Evolutionary conservation across 2,797 vertebrate genomes (phyloP), one percentile per base, ranked within the genome.

Genomic region (Cyclopterus lumpus): DNA sequence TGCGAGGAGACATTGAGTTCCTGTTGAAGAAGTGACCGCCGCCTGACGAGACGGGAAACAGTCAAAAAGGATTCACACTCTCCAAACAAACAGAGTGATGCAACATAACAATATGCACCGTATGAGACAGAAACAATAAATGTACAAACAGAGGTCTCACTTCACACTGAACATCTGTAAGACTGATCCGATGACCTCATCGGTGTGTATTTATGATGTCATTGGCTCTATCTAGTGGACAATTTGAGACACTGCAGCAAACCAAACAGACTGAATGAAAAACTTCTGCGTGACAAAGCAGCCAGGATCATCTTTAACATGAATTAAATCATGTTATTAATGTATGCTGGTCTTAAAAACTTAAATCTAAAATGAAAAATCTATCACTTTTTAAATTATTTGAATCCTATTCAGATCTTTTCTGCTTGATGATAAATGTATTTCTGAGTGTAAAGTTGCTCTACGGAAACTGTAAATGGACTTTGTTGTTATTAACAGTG

Each of bases 11-110:
- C 84, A 96, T 87, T 5, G 97, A 96, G 90, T 93, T 97, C 77
- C 95, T 95, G 91, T 94, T 96, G 85, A 99, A 97, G 93, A 97
- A 97, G 90, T 97, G 96, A 38, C 96, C 94, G 67, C 96, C 94
- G 79, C 96, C 97, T 97, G 89, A 18, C 77, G 81, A 73, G 67
- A 91, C 9, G 55, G 8, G 28, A 55, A 16, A 51, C 22, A 53
- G 22, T n/a, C 20, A 11, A 49, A 22, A 9, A 49, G 20, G 49
- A 53, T 12, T 11, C 20, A 38, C 38, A 38, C 2, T 38, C 10
- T 38, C 38, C 9, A 12, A 38, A 32, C 32, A 32, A 32, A 38
- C 38, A 12, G 38, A 38, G 38, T 11, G 38, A 38, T 12, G 38
- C 48, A 49, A 22, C 9, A 10, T 4, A 40, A 2, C 38, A 40